Evolutionary conservation across 2,888 invertebrate species (phyloP).

Genomic region (Boloria euphrosyne): DNA sequence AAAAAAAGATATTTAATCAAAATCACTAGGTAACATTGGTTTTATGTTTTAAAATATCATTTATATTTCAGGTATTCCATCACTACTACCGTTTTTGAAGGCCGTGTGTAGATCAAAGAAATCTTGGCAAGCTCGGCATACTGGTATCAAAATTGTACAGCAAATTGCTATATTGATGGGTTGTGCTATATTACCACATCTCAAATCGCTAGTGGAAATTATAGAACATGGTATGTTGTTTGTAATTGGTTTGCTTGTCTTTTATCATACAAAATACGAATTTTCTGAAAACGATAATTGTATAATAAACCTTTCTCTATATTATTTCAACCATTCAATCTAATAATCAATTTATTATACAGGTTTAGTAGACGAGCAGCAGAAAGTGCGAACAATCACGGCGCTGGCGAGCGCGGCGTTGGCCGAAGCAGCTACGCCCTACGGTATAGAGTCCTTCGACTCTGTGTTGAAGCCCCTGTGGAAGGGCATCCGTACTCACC

Average conservation of each 20-base stretch:
- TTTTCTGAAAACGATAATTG: background rate
- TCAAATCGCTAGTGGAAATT: slow-evolving; percentile 98
- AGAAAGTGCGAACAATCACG: slow-evolving; percentile 99
- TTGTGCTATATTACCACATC: slow-evolving; percentile 98
- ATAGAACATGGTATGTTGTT: slow-evolving; percentile 94
- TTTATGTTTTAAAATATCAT: background rate
- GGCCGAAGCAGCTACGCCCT: slow-evolving; percentile 99
- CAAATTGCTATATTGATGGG: slow-evolving; percentile 99
- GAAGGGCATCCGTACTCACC: slow-evolving; percentile 98
- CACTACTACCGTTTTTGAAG: slow-evolving; percentile 97
- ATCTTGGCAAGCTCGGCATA: slow-evolving; percentile 99
- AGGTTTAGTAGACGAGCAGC: slow-evolving; percentile 98
- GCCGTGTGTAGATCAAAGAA: slow-evolving; percentile 99
- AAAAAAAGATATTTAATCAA: too few relatives aligned
- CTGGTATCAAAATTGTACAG: slow-evolving; percentile 99
- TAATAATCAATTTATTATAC: slow-evolving; percentile 11
- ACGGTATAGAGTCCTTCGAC: slow-evolving; percentile 99
- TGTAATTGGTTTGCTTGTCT: background rate
- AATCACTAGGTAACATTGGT: too few relatives aligned
- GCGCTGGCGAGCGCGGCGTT: slow-evolving; percentile 98
- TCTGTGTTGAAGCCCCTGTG: slow-evolving; percentile 99
- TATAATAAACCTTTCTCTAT: background rate
- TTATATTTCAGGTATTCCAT: slow-evolving; percentile 88
- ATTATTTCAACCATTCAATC: background rate
- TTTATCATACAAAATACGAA: background rate